Percentiles rank a stretch among this genome's conserved stretches.
These are phyloP conservation scores for Tachina grossa DNA, from an alignment of 2,888 invertebrate genomes.

Conservation along the genomic window DNA sequence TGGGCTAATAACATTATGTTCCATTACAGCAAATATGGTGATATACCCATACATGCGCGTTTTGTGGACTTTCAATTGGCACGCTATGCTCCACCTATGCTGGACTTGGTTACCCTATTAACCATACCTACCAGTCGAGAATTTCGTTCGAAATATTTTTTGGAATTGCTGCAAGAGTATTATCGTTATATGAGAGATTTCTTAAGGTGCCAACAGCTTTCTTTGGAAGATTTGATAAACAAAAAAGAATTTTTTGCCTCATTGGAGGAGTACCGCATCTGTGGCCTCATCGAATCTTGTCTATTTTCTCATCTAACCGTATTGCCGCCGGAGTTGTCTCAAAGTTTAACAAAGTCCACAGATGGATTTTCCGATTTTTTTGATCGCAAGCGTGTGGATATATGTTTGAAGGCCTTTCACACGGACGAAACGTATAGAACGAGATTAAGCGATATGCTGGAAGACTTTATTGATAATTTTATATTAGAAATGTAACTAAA, in stretches of 20 bases:
- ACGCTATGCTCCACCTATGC: constrained; percentile 86
- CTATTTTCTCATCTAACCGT: constrained; percentile 84
- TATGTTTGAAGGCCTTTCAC: constrained; percentile 84
- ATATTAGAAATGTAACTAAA: constrained; percentile 67
- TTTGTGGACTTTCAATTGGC: constrained; percentile 88
- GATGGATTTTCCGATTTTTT: constrained; percentile 85
- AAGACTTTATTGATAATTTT: constrained; percentile 84
- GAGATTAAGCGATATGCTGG: constrained; percentile 84
- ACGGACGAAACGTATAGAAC: constrained; percentile 83
- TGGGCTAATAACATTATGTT: constrained; percentile 84
- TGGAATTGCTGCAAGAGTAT: constrained; percentile 84
- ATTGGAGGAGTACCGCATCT: constrained; percentile 83
- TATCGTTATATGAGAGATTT: constrained; percentile 83
- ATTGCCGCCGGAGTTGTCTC: constrained; percentile 84
- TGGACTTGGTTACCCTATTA: constrained; percentile 85
- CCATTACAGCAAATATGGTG: constrained; percentile 78
- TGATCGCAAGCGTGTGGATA: constrained; percentile 83
- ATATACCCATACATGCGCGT: constrained; percentile 84
- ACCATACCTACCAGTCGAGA: constrained; percentile 83
- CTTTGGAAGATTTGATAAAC: constrained; percentile 82
- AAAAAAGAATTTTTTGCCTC: constrained; percentile 82
- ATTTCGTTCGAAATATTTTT: constrained; percentile 83
- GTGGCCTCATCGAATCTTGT: constrained; percentile 84
- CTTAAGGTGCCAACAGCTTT: constrained; percentile 82
- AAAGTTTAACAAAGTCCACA: constrained; percentile 83